A percentile compares a stretch with the other conserved stretches of the same genome.
These are phyloP conservation scores for Endotricha flammealis DNA, from an alignment of 2,888 invertebrate species.

Conservation along the genomic window DNA sequence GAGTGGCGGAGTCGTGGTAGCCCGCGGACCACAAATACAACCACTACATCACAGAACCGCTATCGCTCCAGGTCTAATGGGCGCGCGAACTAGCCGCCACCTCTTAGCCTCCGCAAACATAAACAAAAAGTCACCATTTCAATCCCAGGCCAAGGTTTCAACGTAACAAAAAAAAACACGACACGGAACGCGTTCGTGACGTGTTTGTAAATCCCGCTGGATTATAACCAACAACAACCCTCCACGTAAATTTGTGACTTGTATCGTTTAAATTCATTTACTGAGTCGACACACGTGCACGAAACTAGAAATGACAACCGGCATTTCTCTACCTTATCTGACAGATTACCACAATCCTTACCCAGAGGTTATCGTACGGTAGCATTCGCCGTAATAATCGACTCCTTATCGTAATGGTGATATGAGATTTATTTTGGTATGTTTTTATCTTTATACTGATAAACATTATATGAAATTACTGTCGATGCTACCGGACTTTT, in stretches of 20 bases:
- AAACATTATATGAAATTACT: slow-evolving; percentile 38
- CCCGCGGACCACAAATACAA: slow-evolving; percentile 41
- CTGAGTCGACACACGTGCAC: slow-evolving; percentile 52
- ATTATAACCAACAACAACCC: slow-evolving; percentile 44
- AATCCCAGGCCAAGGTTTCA: slow-evolving; percentile 44
- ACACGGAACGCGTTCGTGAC: slow-evolving; percentile 52
- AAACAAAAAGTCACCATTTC: slow-evolving; percentile 55
- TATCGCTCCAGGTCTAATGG: slow-evolving; percentile 35
- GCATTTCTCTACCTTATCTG: slow-evolving; percentile 55
- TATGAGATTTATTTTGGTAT: slow-evolving; percentile 56
- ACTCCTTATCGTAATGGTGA: slow-evolving; percentile 51
- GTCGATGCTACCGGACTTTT: slow-evolving; percentile 38
- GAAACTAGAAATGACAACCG: slow-evolving; percentile 32
- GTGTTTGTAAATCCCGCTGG: slow-evolving; percentile 56
- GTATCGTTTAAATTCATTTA: slow-evolving; percentile 53
- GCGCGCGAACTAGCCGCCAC: slow-evolving; percentile 36
- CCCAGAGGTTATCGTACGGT: slow-evolving; percentile 63
- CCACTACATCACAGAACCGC: slow-evolving; percentile 27
- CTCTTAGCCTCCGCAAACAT: slow-evolving; percentile 28
- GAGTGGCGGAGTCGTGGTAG: slow-evolving; percentile 34
- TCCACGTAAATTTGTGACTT: slow-evolving; percentile 48
- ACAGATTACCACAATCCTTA: slow-evolving; percentile 50
- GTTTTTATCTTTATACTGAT: slow-evolving; percentile 43
- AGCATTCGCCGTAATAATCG: slow-evolving; percentile 50
- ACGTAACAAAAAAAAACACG: slow-evolving; percentile 42